Conservation (phyloP, 2,113 vertebrate species). For the Alexandromys fortis region DNA sequence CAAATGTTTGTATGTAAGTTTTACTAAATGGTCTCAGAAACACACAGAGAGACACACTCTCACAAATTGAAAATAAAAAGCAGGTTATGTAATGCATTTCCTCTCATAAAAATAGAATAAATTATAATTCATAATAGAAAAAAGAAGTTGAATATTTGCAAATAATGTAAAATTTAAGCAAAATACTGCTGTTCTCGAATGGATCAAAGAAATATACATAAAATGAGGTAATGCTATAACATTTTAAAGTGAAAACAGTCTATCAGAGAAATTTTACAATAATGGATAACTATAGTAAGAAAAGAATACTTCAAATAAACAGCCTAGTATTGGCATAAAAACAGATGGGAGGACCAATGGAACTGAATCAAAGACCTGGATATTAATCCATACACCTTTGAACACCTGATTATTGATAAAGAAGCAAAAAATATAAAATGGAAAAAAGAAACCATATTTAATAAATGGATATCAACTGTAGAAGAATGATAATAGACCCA, state of each 20-base stretch:
- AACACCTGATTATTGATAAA: too few species aligned
- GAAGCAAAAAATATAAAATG: too few species aligned
- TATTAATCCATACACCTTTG: too few species aligned
- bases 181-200: too few species aligned
- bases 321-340: too few species aligned
- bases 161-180: not conserved
- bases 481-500: too few species aligned
- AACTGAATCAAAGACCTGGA: too few species aligned
- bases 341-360: too few species aligned
- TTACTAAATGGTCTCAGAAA: not conserved
- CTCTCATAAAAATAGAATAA: not conserved
- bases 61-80: not conserved
- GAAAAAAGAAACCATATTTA: too few species aligned
- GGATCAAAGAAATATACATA: not conserved
- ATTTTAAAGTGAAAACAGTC: not conserved
- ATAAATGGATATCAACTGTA: too few species aligned
- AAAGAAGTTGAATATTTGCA: not conserved
- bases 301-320: not conserved
- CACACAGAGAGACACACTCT: not conserved
- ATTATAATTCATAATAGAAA: not conserved
- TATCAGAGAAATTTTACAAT: not conserved
- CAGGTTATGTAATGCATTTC: not conserved
- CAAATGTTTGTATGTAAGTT: not conserved
- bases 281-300: not conserved
- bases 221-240: not conserved